Evolutionary conservation across 2,888 invertebrate genomes (phyloP), one percentile per base, ranked within the genome.

Genomic region (Tiphia femorata): DNA sequence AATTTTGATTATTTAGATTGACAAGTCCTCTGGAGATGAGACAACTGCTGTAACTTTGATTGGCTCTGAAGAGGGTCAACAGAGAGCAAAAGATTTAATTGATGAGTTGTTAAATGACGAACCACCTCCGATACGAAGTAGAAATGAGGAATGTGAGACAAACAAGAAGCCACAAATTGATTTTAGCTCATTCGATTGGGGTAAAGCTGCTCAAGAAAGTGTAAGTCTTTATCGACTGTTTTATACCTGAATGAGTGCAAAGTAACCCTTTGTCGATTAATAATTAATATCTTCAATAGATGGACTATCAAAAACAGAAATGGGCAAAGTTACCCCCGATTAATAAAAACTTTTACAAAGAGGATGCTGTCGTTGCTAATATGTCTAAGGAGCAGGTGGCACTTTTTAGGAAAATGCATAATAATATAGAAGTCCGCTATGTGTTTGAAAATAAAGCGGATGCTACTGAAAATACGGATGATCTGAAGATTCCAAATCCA

Each of bases 331-430:
- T 89, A 17, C 91, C 92, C 0, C 85, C 87, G 1, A 86, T 97
- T 12, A 84, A 87, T 0, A 97, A 97, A 84, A 84, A 93, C 64
- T 96, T 97, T 77, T 97, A 97, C 74, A 82, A 87, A 47, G 96
- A 97, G 85, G 88, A 91, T 72, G 88, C 90, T 0, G 86, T 85
- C 40, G 89, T 97, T 0, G 84, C 89, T 2, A 86, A 86, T 3
- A 89, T 96, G 88, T 73, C 88, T 0, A 77, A 85, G 0, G 85
- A 87, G 6, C 87, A 93, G 67, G 92, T 92, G 0, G 85, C 85
- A 1, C 78, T 84, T 20, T 91, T 95, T 76, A 88, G 93, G 42
- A 68, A 79, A 46, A 84, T 85, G 3, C 92, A 91, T 65, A 91
- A 93, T 80, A 91, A 91, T 55, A 95, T 94, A 21, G 88, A 89